A percentile compares a stretch with the other conserved stretches of the same genome.
Evolutionary conservation across 2,113 vertebrate species (phyloP).

Genomic region (Tiliqua scincoides): DNA sequence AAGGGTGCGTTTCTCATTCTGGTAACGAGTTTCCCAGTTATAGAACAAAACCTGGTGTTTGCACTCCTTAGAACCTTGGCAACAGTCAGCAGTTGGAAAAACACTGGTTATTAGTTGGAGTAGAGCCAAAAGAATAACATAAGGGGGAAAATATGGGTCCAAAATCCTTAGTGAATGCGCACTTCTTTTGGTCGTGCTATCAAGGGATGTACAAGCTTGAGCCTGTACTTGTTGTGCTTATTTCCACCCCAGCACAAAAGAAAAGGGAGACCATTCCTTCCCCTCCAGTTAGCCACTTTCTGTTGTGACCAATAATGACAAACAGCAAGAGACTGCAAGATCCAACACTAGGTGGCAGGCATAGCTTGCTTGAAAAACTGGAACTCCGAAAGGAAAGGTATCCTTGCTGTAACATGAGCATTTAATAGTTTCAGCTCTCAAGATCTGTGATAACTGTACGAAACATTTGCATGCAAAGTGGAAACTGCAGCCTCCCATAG

Average conservation of each 20-base stretch:
- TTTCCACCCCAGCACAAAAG: neutral
- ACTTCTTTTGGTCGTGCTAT: neutral
- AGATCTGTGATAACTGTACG: neutral
- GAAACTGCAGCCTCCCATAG: neutral
- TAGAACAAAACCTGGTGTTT: neutral
- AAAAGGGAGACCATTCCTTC: fast-evolving
- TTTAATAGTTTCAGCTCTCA: neutral
- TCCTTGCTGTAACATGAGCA: neutral
- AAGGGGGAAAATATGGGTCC: fast-evolving
- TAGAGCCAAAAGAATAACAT: neutral
- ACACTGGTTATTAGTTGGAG: neutral
- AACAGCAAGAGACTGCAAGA: slow-evolving; percentile 16
- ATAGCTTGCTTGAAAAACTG: slow-evolving; percentile 24
- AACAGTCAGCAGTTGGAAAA: fast-evolving
- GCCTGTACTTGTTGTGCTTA: neutral
- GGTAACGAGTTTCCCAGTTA: fast-evolving
- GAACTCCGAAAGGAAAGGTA: too few species aligned
- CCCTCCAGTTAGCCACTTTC: neutral
- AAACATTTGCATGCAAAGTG: too few species aligned
- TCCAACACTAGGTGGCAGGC: slow-evolving; percentile 71
- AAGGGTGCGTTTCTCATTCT: slow-evolving; percentile 74
- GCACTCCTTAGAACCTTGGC: neutral
- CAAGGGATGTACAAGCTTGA: fast-evolving
- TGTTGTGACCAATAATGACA: neutral
- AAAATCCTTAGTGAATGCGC: neutral